A percentile compares a stretch with the other conserved stretches of the same genome.
Conservation (phyloP, 2,888 invertebrate species). For the Tipula lateralis region DNA sequence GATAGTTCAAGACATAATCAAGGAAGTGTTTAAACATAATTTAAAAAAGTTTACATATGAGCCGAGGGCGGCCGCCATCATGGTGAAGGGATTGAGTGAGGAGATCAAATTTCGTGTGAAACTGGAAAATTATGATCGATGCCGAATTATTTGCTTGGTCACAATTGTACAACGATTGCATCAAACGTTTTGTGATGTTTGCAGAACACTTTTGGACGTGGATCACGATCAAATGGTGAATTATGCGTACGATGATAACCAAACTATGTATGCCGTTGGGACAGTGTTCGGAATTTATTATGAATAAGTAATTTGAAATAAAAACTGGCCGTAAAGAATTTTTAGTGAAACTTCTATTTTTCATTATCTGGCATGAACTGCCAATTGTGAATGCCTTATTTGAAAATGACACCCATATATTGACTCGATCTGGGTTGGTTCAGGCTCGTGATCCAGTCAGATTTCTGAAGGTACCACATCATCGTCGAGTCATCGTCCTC, state of each 20-base stretch:
- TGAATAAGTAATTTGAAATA: no score
- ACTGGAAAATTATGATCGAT: background rate
- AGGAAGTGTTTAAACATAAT: background rate
- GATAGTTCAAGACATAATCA: background rate
- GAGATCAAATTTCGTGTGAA: slow-evolving; percentile 20
- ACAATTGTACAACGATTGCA: background rate
- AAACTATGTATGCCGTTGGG: background rate
- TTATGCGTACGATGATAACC: background rate
- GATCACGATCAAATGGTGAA: background rate
- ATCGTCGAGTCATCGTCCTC: no score
- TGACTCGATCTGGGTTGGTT: no score
- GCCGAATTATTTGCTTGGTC: background rate
- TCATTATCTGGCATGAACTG: no score
- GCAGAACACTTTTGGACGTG: background rate
- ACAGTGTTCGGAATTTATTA: background rate
- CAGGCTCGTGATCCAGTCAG: no score
- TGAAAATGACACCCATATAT: no score
- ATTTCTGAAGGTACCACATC: no score
- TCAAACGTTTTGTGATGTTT: background rate
- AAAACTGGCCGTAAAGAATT: no score
- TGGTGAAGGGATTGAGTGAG: slow-evolving; percentile 25
- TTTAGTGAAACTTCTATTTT: no score
- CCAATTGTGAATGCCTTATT: no score
- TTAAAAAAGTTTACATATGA: background rate
- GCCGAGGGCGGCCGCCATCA: background rate